Percentiles rank a stretch among this genome's conserved stretches.
Evolutionary conservation across 2,797 vertebrate genomes (phyloP).

Genomic region (Etheostoma nigrum): DNA sequence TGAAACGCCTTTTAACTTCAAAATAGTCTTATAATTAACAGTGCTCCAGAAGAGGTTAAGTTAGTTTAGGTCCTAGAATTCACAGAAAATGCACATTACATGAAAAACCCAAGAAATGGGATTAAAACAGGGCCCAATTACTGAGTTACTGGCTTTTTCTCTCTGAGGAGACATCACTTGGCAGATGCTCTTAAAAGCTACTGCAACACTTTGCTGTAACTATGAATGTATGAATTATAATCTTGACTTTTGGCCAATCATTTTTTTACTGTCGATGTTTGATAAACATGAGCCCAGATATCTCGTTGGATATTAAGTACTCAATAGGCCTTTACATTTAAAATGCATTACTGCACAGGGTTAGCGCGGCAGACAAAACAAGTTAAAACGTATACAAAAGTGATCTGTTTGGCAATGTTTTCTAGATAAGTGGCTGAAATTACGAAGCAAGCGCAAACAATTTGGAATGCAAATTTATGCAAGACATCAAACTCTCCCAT

Average conservation of each 20-base stretch:
- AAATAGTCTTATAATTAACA: too few relatives aligned
- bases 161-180: constrained; percentile 1
- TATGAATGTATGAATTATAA: too few relatives aligned
- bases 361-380: constrained; percentile 42
- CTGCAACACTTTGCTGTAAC: too few relatives aligned
- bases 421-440: constrained; percentile 51
- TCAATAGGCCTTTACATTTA: constrained; percentile 34
- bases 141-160: background rate
- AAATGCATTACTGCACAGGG: constrained; percentile 29
- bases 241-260: too few relatives aligned
- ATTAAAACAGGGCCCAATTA: too few relatives aligned
- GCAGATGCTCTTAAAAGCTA: background rate
- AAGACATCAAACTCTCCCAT: constrained; percentile 47
- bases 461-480: constrained; percentile 69
- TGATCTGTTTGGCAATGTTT: constrained; percentile 30
- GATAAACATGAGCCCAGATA: background rate
- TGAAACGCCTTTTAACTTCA: too few relatives aligned
- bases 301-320: constrained; percentile 28
- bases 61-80: too few relatives aligned
- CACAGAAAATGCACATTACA: too few relatives aligned
- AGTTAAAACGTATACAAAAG: constrained; percentile 61
- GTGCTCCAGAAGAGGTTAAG: too few relatives aligned
- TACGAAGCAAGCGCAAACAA: constrained; percentile 45
- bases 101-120: too few relatives aligned
- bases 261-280: background rate